Percentiles rank a stretch among this genome's conserved stretches.
Conservation (phyloP, 2,888 invertebrate species). For the Stomorhina lunata region DNA sequence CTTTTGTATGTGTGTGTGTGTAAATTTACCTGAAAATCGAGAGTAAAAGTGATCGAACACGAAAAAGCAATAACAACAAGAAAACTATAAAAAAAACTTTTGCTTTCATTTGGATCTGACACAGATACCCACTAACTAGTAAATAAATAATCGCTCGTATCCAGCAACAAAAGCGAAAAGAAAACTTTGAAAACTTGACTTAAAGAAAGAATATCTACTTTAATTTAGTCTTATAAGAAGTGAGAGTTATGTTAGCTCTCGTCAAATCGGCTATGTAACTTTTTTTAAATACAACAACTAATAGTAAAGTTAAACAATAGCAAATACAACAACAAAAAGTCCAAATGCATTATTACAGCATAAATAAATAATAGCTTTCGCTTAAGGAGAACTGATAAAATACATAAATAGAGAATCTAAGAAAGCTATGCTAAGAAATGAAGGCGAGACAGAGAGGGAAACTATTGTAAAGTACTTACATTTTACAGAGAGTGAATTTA, state of each 20-base stretch:
- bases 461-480: not conserved
- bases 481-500: conserved; percentile 9
- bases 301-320: conserved; percentile 14
- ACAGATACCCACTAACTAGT: conserved; percentile 48
- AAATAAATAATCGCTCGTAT: too few species aligned
- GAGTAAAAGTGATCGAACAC: conserved; percentile 75
- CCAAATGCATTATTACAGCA: conserved; percentile 57
- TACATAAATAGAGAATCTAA: conserved; percentile 23
- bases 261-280: not conserved
- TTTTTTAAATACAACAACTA: not conserved
- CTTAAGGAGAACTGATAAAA: conserved; percentile 25
- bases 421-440: conserved; percentile 2
- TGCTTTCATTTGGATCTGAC: conserved; percentile 63
- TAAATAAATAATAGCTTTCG: conserved; percentile 48
- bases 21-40: conserved; percentile 66
- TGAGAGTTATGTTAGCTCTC: conserved; percentile 49
- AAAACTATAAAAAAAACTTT: conserved; percentile 41
- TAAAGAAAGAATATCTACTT: conserved; percentile 46
- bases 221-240: conserved; percentile 16
- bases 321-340: not conserved
- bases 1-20: not conserved
- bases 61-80: conserved; percentile 5
- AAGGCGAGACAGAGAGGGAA: conserved; percentile 4
- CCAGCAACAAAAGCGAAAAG: conserved; percentile 29
- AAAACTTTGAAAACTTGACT: not conserved